These are phyloP conservation scores for Phaetusa simplex DNA, from an alignment of 2,113 vertebrate genomes.

Conservation along the genomic window DNA sequence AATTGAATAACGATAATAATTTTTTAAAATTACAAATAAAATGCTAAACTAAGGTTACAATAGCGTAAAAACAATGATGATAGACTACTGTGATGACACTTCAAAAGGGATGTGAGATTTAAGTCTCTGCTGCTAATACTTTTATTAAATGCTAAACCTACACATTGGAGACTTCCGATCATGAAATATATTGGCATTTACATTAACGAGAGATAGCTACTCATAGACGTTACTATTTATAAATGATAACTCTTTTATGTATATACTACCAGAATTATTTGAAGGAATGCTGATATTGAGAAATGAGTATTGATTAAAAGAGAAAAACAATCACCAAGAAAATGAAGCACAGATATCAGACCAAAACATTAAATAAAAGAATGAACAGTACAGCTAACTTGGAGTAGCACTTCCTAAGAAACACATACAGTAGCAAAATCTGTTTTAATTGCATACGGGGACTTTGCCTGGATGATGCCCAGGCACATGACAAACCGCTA, in stretches of 20 bases:
- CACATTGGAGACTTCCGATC: neutral
- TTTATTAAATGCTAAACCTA: neutral
- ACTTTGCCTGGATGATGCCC: slow-evolving; percentile 14
- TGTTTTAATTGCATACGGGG: slow-evolving; percentile 15
- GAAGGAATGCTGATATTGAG: neutral
- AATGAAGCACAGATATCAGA: neutral
- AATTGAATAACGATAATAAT: neutral
- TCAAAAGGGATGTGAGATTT: neutral
- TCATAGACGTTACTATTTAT: neutral
- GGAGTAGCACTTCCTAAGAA: neutral
- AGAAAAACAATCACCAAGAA: neutral
- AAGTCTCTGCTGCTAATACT: neutral
- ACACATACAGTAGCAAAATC: slow-evolving; percentile 6
- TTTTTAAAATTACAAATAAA: neutral
- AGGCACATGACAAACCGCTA: slow-evolving; percentile 24
- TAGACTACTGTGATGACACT: neutral
- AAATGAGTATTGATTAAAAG: slow-evolving; percentile 15
- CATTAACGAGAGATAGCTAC: neutral
- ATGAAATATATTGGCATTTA: neutral
- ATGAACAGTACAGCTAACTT: neutral
- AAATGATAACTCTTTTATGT: neutral
- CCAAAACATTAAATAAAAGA: neutral
- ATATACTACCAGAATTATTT: neutral
- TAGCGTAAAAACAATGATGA: neutral
- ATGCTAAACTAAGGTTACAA: neutral